phyloP scores from a whole-genome alignment of 2,113 vertebrate species.

The Heterotilapia buettikoferi region DNA sequence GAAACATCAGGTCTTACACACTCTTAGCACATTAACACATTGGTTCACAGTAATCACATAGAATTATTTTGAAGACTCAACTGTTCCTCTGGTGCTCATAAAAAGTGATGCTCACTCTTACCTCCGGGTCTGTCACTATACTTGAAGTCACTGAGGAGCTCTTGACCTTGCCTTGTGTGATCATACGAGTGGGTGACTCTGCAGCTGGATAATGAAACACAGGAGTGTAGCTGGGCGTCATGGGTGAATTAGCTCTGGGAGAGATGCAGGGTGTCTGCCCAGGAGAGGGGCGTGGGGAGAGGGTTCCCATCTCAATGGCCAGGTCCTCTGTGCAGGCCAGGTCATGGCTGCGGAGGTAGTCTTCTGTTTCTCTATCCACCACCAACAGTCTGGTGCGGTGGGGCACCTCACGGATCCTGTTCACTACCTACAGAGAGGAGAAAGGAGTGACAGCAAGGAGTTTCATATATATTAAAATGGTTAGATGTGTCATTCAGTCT shows the following conservation, averaged over 20 bases:
- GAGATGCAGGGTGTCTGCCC: conserved; percentile 21
- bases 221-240: neutral
- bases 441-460: neutral
- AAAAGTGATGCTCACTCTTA: neutral
- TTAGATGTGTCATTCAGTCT: neutral
- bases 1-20: neutral
- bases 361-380: conserved; percentile 86
- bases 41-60: neutral
- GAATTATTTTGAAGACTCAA: neutral
- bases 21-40: neutral
- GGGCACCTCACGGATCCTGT: conserved; percentile 82
- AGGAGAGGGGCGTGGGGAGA: conserved; percentile 53
- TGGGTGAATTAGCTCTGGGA: conserved; percentile 6
- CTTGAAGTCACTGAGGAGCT: conserved; percentile 39
- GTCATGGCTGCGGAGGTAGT: conserved; percentile 75
- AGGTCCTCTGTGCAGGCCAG: conserved; percentile 82
- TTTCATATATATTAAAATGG: neutral
- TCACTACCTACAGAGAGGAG: conserved; percentile 78
- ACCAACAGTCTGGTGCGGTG: conserved; percentile 84
- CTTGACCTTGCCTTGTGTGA: conserved; percentile 6
- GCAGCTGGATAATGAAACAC: neutral
- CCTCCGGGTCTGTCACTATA: conserved; percentile 42
- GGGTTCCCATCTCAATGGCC: conserved; percentile 73
- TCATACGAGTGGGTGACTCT: neutral
- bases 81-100: neutral